phyloP scores from a whole-genome alignment of 2,797 vertebrate species.

The Amblyraja radiata region DNA sequence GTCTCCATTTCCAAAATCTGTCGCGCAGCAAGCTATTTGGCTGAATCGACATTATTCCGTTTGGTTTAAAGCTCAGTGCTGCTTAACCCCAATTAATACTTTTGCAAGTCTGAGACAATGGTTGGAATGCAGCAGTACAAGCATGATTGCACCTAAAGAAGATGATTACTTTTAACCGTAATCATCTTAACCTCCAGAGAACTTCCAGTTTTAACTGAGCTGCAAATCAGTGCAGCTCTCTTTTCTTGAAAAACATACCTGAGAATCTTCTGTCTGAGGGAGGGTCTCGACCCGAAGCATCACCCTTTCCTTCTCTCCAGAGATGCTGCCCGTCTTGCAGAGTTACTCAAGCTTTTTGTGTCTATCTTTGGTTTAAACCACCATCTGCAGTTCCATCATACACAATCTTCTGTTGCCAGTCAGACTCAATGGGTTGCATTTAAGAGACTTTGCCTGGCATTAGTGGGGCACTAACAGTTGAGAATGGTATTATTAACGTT shows the following conservation, averaged over 20 bases:
- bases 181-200: neutral
- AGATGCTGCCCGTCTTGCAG: too few relatives aligned
- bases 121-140: neutral
- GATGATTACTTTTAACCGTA: neutral
- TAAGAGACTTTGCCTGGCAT: neutral
- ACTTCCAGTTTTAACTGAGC: neutral
- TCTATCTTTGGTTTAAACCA: too few relatives aligned
- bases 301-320: too few relatives aligned
- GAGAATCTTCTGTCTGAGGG: too few relatives aligned
- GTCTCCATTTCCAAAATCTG: neutral
- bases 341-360: too few relatives aligned
- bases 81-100: neutral
- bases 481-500: neutral
- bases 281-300: too few relatives aligned
- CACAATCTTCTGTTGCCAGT: too few relatives aligned
- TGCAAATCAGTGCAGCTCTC: neutral
- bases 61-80: neutral
- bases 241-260: too few relatives aligned
- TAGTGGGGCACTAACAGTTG: neutral
- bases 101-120: neutral
- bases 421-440: neutral
- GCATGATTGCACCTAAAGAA: neutral
- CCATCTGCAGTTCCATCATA: too few relatives aligned
- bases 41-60: neutral
- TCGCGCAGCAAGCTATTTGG: neutral